These are phyloP conservation scores for Drosophila macrothrix DNA, from an alignment of 2,888 invertebrate species.

Conservation along the genomic window DNA sequence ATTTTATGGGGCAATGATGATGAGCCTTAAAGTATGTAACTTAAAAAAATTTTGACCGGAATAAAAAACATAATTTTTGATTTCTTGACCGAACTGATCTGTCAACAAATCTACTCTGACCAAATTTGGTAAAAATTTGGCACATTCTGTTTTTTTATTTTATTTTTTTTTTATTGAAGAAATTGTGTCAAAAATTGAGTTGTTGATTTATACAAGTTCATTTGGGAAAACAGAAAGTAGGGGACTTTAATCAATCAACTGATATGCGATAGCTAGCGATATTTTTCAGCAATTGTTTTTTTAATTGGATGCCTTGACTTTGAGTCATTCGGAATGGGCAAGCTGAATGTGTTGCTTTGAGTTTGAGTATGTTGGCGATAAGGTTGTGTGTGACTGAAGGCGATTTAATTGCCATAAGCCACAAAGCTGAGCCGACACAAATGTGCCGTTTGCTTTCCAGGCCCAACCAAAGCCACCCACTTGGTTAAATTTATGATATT, in stretches of 20 bases:
- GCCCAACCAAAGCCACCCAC: not conserved
- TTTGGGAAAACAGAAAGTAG: not conserved
- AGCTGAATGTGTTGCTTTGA: constrained; percentile 16
- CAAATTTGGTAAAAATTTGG: too few relatives aligned
- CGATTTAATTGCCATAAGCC: constrained; percentile 54
- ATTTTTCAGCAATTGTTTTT: not conserved
- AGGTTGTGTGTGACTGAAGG: constrained; percentile 35
- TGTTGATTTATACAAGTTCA: not conserved
- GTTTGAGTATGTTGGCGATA: constrained; percentile 10
- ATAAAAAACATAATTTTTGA: not conserved
- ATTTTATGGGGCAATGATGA: too few relatives aligned
- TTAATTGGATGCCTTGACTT: constrained; percentile 19
- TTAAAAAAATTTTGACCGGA: not conserved
- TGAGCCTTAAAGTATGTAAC: not conserved
- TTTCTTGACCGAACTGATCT: not conserved
- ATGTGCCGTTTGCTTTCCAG: constrained; percentile 1
- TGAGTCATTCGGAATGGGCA: constrained; percentile 13
- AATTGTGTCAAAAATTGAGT: not conserved
- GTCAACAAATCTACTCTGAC: not conserved
- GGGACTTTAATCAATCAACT: not conserved
- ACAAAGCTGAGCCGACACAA: constrained; percentile 40
- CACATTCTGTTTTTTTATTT: too few relatives aligned
- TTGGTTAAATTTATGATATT: constrained; percentile 35
- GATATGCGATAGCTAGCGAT: not conserved
- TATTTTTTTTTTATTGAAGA: not conserved